Evolutionary conservation across 1,140 invertebrate genomes (phyloP), one percentile per base, ranked within the genome.

Genomic region (Tetramorium parvispinum): DNA sequence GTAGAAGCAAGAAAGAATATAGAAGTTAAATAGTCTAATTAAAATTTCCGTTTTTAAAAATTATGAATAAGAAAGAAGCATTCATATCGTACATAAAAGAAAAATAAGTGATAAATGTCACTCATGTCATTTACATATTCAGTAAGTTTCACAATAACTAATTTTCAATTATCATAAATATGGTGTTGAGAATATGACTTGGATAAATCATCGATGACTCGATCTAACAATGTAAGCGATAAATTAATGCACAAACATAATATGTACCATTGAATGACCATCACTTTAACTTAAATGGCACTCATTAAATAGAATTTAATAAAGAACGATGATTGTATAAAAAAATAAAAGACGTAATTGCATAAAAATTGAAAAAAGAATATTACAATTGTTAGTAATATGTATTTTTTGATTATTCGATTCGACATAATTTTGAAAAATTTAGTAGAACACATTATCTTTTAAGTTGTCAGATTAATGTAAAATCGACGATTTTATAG

Each of bases 211-310:
- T 32, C 32, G 32, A 32, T 4, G 32, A 5, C 3, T 32, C 32
- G 32, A 32, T 32, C 4, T 66, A 79, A 32, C 7, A 18, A 43
- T 27, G 18, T 16, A 57, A 46, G 3, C 40, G 53, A 82, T 82
- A 82, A 82, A 46, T 71, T 71, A 81, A 70, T 32, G 13, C 7
- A 46, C 27, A 53, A 79, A 37, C 46, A 66, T 18, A 53, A 81
- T 86, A 66, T 57, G n/a, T 81, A 81, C 53, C 46, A 57, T 51
- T 55, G 21, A 37, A n/a, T 87, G 86, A 88, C 88, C 82, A 85
- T 49, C 49, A 57, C 43, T 85, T 91, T 89, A 92, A 91, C 43
- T 88, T 92, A 92, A 93, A 93, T 94, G 93, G 94, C 93, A 93
- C 93, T 92, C 83, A 85, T 87, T 86, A 91, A 85, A 86, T 78